A percentile compares a stretch with the other conserved stretches of the same genome.
Evolutionary conservation across 2,888 invertebrate genomes (phyloP).

Genomic region (Creontiades dilutus): DNA sequence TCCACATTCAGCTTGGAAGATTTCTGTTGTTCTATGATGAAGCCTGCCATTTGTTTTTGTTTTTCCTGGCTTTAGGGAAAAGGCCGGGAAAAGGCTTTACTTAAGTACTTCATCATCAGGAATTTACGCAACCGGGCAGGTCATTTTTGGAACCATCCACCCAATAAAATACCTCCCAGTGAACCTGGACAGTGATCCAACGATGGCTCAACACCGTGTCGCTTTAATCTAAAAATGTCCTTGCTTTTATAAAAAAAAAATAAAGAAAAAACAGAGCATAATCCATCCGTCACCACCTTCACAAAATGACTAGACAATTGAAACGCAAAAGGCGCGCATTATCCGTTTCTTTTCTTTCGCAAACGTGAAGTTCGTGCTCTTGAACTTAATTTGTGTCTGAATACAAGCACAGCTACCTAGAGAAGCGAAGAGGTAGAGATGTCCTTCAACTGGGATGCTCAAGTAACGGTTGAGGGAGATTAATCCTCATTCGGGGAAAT

Average conservation of each 20-base stretch:
- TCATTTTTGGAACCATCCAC: no score
- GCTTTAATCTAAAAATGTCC: not conserved
- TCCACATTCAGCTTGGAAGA: no score
- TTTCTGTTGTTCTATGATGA: no score
- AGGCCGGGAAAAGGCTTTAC: no score
- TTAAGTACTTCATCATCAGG: no score
- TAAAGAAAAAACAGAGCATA: not conserved
- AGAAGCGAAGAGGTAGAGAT: not conserved
- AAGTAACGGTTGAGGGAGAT: conserved; percentile 4
- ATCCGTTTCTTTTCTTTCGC: conserved; percentile 35
- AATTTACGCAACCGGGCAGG: no score
- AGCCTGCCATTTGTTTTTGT: no score
- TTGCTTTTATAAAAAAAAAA: not conserved
- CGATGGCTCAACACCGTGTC: not conserved
- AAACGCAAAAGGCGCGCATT: not conserved
- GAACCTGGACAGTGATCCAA: no score
- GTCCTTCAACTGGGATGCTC: not conserved
- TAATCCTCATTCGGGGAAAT: not conserved
- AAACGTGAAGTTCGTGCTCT: conserved; percentile 56
- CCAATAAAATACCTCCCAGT: no score
- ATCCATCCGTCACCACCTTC: not conserved
- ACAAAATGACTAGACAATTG: conserved; percentile 12
- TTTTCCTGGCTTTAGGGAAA: no score
- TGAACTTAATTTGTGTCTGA: conserved; percentile 51
- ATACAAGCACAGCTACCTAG: not conserved